These are phyloP conservation scores for Eupristina koningsbergeri DNA, from an alignment of 1,140 invertebrate species.

Conservation along the genomic window DNA sequence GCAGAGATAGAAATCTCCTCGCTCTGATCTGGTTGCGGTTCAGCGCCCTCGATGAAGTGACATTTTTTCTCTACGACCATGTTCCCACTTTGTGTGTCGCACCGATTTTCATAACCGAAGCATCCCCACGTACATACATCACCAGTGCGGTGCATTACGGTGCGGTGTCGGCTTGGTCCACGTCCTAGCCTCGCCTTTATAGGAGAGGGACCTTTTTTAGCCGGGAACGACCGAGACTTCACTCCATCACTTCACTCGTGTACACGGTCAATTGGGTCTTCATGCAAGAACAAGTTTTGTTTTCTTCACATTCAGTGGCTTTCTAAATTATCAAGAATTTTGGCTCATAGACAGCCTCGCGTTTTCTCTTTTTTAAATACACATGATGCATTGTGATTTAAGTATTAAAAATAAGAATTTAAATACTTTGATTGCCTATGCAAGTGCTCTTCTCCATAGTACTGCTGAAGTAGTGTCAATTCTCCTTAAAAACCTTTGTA, in stretches of 20 bases:
- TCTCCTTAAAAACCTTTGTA: background rate
- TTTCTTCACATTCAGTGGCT: background rate
- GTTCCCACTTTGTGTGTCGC: background rate
- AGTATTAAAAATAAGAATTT: background rate
- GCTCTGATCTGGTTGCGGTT: constrained; percentile 18
- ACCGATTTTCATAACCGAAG: background rate
- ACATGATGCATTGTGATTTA: background rate
- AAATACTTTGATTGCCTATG: background rate
- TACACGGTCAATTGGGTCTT: background rate
- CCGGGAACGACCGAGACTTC: background rate
- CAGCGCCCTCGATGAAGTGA: constrained; percentile 38
- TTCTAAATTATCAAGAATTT: background rate
- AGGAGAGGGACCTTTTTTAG: background rate
- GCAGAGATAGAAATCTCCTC: constrained; percentile 1
- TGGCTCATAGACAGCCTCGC: background rate
- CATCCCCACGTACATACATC: background rate
- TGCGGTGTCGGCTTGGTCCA: background rate
- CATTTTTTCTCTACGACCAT: constrained; percentile 12
- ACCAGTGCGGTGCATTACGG: too few species aligned
- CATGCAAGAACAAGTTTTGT: background rate
- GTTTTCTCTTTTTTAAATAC: background rate
- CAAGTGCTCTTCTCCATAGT: background rate
- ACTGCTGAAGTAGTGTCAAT: background rate
- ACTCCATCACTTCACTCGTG: background rate
- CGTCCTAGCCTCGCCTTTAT: background rate